phyloP scores from a whole-genome alignment of 2,113 vertebrate species.

The Hemichromis elongatus region DNA sequence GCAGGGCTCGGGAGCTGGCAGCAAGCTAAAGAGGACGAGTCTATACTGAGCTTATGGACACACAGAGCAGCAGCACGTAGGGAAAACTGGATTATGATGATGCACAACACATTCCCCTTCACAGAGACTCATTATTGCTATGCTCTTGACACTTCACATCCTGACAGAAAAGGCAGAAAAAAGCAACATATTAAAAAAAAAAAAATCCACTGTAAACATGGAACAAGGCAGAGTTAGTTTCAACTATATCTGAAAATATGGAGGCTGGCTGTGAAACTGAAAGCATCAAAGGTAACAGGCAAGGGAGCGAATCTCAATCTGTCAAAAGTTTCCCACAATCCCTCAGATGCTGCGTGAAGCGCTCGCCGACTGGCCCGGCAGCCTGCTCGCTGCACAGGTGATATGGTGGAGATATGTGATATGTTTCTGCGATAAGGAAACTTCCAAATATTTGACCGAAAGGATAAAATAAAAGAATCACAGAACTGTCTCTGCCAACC shows the following conservation, averaged over 20 bases:
- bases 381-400: neutral
- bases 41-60: neutral
- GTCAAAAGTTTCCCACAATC: neutral
- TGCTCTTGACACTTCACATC: conserved; percentile 14
- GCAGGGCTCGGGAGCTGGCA: conserved; percentile 6
- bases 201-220: conserved; percentile 14
- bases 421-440: neutral
- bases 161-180: neutral
- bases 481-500: neutral
- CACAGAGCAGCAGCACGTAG: neutral
- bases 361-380: neutral
- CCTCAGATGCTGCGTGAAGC: neutral
- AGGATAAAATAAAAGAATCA: neutral
- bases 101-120: neutral
- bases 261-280: conserved; percentile 22
- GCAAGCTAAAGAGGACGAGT: neutral
- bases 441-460: neutral
- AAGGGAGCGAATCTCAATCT: neutral
- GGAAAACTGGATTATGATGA: neutral
- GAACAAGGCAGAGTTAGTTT: conserved; percentile 37
- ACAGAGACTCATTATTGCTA: conserved; percentile 28
- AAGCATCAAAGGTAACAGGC: neutral
- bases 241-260: neutral
- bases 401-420: neutral
- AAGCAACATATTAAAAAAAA: neutral